A percentile compares a stretch with the other conserved stretches of the same genome.
Conservation (phyloP, 2,113 vertebrate genomes). For the Tenrec ecaudatus region DNA sequence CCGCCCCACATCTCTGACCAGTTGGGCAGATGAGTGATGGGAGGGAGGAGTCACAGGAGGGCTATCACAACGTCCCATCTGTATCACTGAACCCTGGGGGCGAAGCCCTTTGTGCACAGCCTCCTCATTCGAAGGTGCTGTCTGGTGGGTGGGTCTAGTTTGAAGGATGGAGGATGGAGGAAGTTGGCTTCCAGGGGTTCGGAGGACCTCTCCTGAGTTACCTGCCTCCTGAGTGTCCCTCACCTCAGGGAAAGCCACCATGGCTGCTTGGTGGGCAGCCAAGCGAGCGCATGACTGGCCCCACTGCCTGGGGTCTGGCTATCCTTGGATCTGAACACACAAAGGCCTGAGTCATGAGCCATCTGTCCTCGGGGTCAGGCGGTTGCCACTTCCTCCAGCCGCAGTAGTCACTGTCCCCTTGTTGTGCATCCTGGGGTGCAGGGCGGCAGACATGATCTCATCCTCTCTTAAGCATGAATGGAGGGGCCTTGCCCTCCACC, state of each 20-base stretch:
- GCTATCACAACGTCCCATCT: background rate
- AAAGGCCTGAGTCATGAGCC: conserved; percentile 47
- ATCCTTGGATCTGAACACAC: background rate
- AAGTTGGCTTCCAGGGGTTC: too few relatives aligned
- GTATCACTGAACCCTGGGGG: background rate
- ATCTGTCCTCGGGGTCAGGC: conserved; percentile 21
- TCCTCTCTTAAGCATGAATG: background rate
- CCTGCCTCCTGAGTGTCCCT: background rate
- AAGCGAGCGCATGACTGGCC: background rate
- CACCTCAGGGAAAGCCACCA: background rate
- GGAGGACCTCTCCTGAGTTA: background rate
- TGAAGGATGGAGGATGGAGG: too few relatives aligned
- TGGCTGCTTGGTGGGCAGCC: background rate
- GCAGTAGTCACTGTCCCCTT: background rate
- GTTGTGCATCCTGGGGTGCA: conserved; percentile 9
- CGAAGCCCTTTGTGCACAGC: background rate
- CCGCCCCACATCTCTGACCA: background rate
- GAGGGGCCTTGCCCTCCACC: background rate
- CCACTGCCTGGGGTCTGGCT: background rate
- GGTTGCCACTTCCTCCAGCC: background rate
- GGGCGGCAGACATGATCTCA: conserved; percentile 31
- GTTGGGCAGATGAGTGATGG: background rate
- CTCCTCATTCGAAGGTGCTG: too few relatives aligned
- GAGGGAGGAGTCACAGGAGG: background rate
- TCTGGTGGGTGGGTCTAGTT: too few relatives aligned